These are phyloP conservation scores for Malurus leucopterus DNA, from an alignment of 2,797 vertebrate genomes.

Conservation along the genomic window DNA sequence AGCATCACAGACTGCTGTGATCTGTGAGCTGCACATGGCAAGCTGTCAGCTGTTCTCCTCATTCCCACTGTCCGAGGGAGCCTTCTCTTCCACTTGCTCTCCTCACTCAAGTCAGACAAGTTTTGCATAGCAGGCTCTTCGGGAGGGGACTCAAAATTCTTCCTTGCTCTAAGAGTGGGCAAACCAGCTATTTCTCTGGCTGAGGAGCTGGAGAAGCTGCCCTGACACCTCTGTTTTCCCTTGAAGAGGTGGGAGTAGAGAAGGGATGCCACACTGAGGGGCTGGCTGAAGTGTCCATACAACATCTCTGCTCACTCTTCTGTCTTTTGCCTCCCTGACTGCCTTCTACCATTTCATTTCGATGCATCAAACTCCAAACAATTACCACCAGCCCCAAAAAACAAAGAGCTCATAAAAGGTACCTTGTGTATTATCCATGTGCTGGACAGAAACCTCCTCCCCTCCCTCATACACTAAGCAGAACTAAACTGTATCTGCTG, in stretches of 20 bases:
- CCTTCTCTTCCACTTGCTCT: slow-evolving; percentile 31
- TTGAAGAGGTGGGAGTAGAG: neutral
- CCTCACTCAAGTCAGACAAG: neutral
- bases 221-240: neutral
- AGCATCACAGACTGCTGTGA: neutral
- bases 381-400: neutral
- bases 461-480: neutral
- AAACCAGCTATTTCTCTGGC: neutral
- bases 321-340: neutral
- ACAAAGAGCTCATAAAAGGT: neutral
- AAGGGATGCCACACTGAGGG: neutral
- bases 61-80: neutral
- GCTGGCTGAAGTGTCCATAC: neutral
- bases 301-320: neutral
- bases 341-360: neutral
- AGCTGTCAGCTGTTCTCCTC: slow-evolving; percentile 31
- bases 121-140: slow-evolving; percentile 4
- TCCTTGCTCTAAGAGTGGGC: neutral
- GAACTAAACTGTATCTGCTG: neutral
- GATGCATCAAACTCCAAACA: neutral
- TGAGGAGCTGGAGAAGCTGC: neutral
- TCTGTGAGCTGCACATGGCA: neutral
- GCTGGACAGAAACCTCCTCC: neutral
- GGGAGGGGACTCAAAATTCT: neutral
- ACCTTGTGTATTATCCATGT: neutral